Base-by-base conservation (phyloP, 2,888 invertebrate species). In the Hirtodrosophila alboralis region DNA sequence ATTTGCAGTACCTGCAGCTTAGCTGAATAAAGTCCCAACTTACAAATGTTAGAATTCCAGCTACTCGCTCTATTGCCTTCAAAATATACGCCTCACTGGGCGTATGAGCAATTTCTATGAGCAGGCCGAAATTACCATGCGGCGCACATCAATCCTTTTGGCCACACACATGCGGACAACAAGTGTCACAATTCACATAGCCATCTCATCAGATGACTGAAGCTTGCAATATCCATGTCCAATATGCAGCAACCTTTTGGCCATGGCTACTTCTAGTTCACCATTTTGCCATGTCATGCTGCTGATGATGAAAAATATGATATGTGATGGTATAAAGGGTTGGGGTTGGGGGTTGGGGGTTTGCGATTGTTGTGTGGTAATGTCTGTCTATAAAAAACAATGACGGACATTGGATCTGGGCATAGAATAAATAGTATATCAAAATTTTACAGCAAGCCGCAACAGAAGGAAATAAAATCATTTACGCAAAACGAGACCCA, bases 401-500 rank as follows among this genome's bases (percentile, higher is more conserved):
- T 81, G 84, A 84, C 54, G 85, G 76, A 79, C 84, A 85, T 63
- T 74, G 62, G 57, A 59, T 67, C 57, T 67, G 70, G 81, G 70
- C 81, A 66, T 84, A 75, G 69, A 84, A 79, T 73, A 85, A n/a
- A 83, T 85, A 85, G 80, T 76, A 76, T 76, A 85, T 79, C 67
- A 79, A 68, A 85, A 83, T 68, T 69, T 79, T 80, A 73, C 78
- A 78, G 57, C 49, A 64, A 54, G 63, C 73, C 59, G 47, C 58
- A 70, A 66, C 61, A 38, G 51, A 57, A 64, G 36, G 54, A 85
- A 83, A 76, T 83, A 61, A 79, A 83, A 85, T 83, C 74, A 79
- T 85, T 79, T 85, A 75, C 79, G 80, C 80, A 85, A 70, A 73
- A 61, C 56, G 63, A 84, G 59, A 69, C 61, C 71, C 73, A 68